phyloP scores from a whole-genome alignment of 2,797 vertebrate species.

The Varecia variegata region DNA sequence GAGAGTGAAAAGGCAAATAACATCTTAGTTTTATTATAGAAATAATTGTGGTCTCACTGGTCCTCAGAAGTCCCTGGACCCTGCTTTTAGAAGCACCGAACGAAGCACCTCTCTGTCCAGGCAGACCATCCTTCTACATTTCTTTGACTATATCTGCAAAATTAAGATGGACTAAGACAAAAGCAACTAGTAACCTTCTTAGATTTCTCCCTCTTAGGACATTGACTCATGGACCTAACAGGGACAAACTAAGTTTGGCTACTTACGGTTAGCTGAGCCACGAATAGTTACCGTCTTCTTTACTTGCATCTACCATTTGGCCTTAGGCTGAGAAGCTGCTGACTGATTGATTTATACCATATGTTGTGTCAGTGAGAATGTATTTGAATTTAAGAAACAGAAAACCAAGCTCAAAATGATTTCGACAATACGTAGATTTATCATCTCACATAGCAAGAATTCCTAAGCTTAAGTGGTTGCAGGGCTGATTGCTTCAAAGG shows the following conservation, averaged over 20 bases:
- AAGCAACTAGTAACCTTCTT: background rate
- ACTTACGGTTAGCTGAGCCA: constrained; percentile 6
- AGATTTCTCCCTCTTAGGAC: constrained; percentile 12
- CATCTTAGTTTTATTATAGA: background rate
- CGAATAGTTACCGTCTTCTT: background rate
- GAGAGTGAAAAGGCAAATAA: background rate
- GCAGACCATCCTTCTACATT: background rate
- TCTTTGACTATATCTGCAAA: background rate
- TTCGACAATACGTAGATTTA: background rate
- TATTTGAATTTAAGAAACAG: background rate
- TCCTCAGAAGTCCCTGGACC: background rate
- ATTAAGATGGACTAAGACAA: background rate
- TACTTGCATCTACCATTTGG: background rate
- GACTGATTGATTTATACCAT: background rate
- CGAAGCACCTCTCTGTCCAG: no score
- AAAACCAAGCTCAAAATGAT: background rate
- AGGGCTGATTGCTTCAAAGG: background rate
- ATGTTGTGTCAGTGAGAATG: background rate
- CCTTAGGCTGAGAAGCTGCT: background rate
- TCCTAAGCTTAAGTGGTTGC: background rate
- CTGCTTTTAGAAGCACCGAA: background rate
- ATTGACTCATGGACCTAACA: background rate
- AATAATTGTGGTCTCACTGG: background rate
- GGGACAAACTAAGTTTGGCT: background rate
- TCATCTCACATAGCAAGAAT: background rate